Percentiles rank a stretch among this genome's conserved stretches.
Conservation (phyloP, 1,140 invertebrate species). For the Drosophila jambulina region DNA sequence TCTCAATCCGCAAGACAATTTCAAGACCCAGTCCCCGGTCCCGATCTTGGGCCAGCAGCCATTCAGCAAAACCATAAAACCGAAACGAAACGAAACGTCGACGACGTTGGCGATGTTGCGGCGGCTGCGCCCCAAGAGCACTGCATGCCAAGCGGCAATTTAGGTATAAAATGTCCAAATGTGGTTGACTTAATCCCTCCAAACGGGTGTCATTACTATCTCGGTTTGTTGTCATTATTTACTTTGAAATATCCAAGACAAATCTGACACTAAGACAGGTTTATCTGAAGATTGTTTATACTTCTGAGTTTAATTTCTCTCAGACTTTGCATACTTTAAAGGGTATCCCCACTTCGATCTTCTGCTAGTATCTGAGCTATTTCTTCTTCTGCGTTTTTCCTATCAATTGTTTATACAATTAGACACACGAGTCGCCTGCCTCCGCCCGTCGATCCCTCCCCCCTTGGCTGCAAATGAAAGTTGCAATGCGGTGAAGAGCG, state of each 20-base stretch:
- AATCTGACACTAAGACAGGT: not conserved
- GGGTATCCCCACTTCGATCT: conserved; percentile 12
- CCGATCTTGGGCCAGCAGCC: conserved; percentile 23
- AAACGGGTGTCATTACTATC: conserved; percentile 7
- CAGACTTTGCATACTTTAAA: not conserved
- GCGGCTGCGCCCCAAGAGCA: conserved; percentile 47
- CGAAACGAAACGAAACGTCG: conserved; percentile 74
- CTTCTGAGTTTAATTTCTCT: not conserved
- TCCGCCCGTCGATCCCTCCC: conserved; percentile 8
- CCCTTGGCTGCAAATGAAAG: conserved; percentile 66
- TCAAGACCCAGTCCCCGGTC: conserved; percentile 12
- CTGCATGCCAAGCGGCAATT: conserved; percentile 79
- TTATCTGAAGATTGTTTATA: not conserved
- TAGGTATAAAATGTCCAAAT: conserved; percentile 82
- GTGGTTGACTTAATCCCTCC: conserved; percentile 49
- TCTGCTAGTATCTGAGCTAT: not conserved
- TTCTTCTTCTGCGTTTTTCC: conserved; percentile 42
- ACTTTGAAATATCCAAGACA: not conserved
- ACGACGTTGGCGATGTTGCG: conserved; percentile 27
- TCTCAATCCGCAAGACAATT: conserved; percentile 9
- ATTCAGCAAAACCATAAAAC: conserved; percentile 81
- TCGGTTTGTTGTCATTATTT: not conserved
- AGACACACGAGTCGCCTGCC: conserved; percentile 55
- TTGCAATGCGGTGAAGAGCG: conserved; percentile 65
- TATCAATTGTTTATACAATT: conserved; percentile 80